Conservation (phyloP, 2,113 vertebrate species). For the Zosterops hypoxanthus region DNA sequence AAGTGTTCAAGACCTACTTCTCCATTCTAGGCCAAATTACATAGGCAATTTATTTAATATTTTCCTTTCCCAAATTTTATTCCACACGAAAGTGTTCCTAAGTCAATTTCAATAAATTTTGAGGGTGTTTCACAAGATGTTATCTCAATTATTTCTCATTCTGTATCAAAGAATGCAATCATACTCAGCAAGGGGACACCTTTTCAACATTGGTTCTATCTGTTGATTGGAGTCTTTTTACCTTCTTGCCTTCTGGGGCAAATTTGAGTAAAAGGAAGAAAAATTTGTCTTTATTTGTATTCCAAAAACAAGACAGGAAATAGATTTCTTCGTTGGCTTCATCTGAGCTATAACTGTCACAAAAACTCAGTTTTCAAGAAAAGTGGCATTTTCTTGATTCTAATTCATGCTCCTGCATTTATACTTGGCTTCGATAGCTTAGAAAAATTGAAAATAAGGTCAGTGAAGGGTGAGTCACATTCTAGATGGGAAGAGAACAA, state of each 20-base stretch:
- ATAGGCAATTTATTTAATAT: background rate
- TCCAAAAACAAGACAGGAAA: background rate
- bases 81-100: background rate
- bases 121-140: background rate
- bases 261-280: background rate
- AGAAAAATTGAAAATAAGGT: background rate
- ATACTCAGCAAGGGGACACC: background rate
- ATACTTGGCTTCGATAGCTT: background rate
- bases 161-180: background rate
- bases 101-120: background rate
- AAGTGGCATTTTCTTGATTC: background rate
- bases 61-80: background rate
- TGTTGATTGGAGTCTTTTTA: background rate
- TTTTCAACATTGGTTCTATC: background rate
- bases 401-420: background rate
- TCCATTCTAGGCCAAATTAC: background rate
- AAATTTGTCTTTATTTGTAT: background rate
- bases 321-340: background rate
- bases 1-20: background rate
- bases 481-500: background rate
- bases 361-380: background rate
- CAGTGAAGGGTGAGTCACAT: background rate
- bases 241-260: background rate
- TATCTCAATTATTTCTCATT: background rate
- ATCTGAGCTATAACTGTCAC: background rate